These are phyloP conservation scores for Malurus elegans DNA, from an alignment of 2,113 vertebrate species.

Conservation along the genomic window DNA sequence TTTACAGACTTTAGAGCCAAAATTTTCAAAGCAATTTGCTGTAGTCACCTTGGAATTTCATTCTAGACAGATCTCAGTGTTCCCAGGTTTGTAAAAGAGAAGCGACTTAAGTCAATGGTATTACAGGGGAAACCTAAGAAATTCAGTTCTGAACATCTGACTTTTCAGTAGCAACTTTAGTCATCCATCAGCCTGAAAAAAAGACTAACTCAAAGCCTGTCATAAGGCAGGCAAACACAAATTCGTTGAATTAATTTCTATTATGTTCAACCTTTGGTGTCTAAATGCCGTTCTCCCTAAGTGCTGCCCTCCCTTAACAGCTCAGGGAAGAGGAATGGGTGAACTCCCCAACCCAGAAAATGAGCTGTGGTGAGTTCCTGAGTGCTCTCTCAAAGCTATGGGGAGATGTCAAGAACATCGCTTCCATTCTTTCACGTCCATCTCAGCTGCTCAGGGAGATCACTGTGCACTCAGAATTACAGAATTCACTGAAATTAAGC, in stretches of 20 bases:
- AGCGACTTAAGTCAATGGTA: not conserved
- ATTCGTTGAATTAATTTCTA: not conserved
- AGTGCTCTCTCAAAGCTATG: not conserved
- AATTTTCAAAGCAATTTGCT: not conserved
- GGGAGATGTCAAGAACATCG: accelerated
- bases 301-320: not conserved
- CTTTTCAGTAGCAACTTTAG: not conserved
- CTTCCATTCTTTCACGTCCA: not conserved
- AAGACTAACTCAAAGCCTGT: not conserved
- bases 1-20: not conserved
- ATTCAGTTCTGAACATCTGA: not conserved
- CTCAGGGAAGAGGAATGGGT: not conserved
- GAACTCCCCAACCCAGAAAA: not conserved
- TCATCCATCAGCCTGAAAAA: not conserved
- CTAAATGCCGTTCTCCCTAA: not conserved
- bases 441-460: not conserved
- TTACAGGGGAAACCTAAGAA: not conserved
- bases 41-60: not conserved
- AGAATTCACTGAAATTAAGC: not conserved
- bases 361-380: not conserved
- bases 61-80: not conserved
- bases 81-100: not conserved
- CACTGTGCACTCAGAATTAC: not conserved
- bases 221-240: not conserved
- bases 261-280: not conserved